These are phyloP conservation scores for Drymonia ruficornis DNA, from an alignment of 2,888 invertebrate genomes.

Conservation along the genomic window DNA sequence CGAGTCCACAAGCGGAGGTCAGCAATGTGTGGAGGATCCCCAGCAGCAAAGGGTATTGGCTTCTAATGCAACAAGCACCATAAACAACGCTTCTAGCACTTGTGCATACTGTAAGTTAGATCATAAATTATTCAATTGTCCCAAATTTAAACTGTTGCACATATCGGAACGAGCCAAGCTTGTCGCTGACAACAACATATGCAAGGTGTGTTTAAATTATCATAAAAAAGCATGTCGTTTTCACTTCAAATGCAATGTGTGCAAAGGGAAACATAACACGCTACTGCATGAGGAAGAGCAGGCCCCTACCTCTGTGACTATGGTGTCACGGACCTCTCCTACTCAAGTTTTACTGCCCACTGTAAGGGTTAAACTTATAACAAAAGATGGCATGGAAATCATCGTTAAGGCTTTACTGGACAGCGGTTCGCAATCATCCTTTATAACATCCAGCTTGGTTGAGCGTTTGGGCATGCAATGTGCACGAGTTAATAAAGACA, in stretches of 20 bases:
- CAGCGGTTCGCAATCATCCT: neutral
- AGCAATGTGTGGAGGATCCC: neutral
- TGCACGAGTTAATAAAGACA: neutral
- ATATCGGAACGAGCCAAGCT: slow-evolving; percentile 11
- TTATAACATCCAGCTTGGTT: neutral
- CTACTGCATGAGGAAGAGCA: neutral
- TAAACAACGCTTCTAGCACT: neutral
- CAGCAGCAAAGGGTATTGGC: slow-evolving; percentile 1
- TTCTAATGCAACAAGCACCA: neutral
- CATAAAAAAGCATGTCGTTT: slow-evolving; percentile 17
- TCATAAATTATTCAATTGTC: slow-evolving; percentile 22
- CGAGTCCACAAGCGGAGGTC: neutral
- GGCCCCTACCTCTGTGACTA: neutral
- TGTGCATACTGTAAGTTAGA: slow-evolving; percentile 17
- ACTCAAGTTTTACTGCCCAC: slow-evolving; percentile 15
- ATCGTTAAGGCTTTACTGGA: slow-evolving; percentile 17
- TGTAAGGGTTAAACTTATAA: slow-evolving; percentile 10
- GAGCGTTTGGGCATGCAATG: neutral
- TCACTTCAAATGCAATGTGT: slow-evolving; percentile 13
- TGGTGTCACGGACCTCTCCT: neutral
- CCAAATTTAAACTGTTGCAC: slow-evolving; percentile 15
- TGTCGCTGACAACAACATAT: slow-evolving; percentile 15
- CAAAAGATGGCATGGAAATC: slow-evolving; percentile 7
- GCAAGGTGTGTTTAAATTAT: slow-evolving; percentile 14
- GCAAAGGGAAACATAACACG: neutral